Evolutionary conservation across 64 coral and sea anemone species (phyloP), one percentile per base, ranked within the genome.

Genomic region (Trachythela sp.): DNA sequence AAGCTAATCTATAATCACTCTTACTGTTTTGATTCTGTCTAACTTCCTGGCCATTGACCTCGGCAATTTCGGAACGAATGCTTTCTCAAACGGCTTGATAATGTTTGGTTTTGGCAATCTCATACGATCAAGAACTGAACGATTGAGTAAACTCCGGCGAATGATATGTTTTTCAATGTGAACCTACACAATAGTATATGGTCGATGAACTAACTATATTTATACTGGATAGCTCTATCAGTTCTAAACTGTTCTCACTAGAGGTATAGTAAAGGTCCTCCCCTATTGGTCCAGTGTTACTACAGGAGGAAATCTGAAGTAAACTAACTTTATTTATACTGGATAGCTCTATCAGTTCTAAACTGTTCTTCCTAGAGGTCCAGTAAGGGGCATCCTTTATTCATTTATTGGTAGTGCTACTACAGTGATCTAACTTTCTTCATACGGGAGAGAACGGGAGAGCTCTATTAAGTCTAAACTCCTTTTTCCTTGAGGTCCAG

Each of bases 321-420:
- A 64, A 64, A 64, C 56, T 64, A 64, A 64, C 56, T 64, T n/a
- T 64, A 64, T 64, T 64, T 64, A 64, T 64, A 64, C 17, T 64
- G 56, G 56, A 64, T 64, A 64, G 24, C 26, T 64, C 17, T 64
- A 64, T 64, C 56, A 64, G 51, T 59, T 34, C 49, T 60, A 51
- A 6, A 22, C 59, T 59, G 15, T 35, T 87, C 26, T 87, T 34
- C 9, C 13, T 37, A 34, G 27, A 31, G 14, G n/a, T 17, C 0
- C 9, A 40, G 27, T 26, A 20, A 35, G 4, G 22, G 24, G 10
- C 13, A 20, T 39, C 2, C n/a, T 7, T 87, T 24, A 31, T 35
- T 58, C 45, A 39, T 13, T 56, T n/a, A 40, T 48, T 64, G 20
- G 17, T 38, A 40, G n/a, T n/a, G n/a, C n/a, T n/a, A n/a, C n/a